Percentiles rank a stretch among this genome's conserved stretches.
phyloP scores from a whole-genome alignment of 2,113 vertebrate species.

The Chloroceryle aenea region DNA sequence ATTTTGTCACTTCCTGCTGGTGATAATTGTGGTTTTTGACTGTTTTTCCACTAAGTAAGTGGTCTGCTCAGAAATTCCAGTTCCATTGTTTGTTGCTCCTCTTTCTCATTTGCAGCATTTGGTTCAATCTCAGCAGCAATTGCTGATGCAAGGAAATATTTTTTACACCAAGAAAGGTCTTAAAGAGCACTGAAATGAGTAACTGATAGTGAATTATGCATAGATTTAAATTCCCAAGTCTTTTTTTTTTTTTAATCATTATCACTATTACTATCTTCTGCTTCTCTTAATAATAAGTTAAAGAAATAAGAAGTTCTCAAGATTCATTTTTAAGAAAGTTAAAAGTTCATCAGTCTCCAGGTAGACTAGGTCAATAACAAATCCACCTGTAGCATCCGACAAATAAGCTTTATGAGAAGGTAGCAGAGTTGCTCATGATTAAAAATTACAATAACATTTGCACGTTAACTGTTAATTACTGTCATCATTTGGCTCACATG shows the following conservation, averaged over 20 bases:
- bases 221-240: not conserved
- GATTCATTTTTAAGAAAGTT: not conserved
- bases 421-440: not conserved
- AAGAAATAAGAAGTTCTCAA: not conserved
- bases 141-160: not conserved
- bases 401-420: not conserved
- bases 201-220: conserved; percentile 4
- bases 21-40: accelerated
- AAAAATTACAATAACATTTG: not conserved
- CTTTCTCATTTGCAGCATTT: not conserved
- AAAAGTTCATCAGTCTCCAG: not conserved
- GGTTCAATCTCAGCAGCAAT: not conserved
- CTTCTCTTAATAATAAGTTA: not conserved
- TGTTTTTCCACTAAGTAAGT: not conserved
- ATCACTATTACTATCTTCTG: not conserved
- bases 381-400: not conserved
- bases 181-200: not conserved
- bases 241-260: not conserved
- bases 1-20: not conserved
- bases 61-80: not conserved
- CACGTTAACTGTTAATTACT: not conserved
- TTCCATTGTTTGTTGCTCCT: not conserved
- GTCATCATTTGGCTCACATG: not conserved
- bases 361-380: not conserved
- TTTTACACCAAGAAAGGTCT: not conserved